Base-by-base conservation (phyloP, 2,113 vertebrate species). In the Atherinomorus stipes region DNA sequence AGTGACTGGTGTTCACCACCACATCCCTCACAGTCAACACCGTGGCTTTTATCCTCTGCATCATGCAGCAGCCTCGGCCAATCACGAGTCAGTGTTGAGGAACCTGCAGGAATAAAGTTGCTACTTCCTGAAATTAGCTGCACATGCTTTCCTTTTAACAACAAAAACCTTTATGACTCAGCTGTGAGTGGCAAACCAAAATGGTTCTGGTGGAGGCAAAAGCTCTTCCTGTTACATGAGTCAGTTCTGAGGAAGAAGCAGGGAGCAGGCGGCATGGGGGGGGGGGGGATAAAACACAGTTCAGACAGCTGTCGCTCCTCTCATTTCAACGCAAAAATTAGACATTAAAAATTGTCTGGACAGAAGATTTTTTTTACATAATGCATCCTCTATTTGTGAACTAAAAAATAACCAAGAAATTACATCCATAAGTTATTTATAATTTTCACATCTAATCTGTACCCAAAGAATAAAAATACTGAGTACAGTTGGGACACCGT, bases 1-100 rank as follows among this genome's bases (percentile, higher is more conserved):
- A 75, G 65, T 21, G 18, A 58, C 57, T 57, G 58, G 16, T 81
- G 49, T 63, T 78, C 50, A 71, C 34, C 71, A 64, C 11, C 66
- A 74, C 28, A 75, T 66, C 42, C 64, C 7, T 81, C 65, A 56
- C 37, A 64, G 28, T 40, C 26, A 54, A 37, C 26, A 28, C 40
- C 13, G 16, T n/a, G 8, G 18, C 58, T 52, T 28, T 61, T 50
- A 52, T 57, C 51, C 40, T 16, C n/a, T 28, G 11, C 38, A 63
- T 47, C 38, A 23, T 28, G 54, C 40, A 51, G 15, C 11, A 40
- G 44, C 40, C 58, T 81, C 45, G 23, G 25, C 12, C 15, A 52
- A 51, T 57, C 62, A 44, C 19, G 23, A 69, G 25, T 53, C 26
- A 53, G 37, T 56, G 4, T 40, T 47, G 65, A 79, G 37, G 21